Evolutionary conservation across 2,888 invertebrate species (phyloP).

Genomic region (Chaetogeoica ovagalla): DNA sequence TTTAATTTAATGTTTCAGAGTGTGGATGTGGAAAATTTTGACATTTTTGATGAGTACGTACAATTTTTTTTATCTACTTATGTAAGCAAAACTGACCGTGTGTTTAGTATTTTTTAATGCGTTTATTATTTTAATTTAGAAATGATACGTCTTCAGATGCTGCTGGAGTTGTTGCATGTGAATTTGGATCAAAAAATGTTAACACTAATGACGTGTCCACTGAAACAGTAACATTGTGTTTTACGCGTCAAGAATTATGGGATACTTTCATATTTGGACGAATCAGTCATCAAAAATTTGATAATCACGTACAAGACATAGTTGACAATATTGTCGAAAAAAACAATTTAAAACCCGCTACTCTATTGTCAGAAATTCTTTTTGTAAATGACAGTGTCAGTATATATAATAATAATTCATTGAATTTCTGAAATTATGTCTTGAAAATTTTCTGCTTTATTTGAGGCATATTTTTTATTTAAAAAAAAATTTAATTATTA

Average conservation of each 20-base stretch:
- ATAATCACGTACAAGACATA: constrained; percentile 4
- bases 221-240: background rate
- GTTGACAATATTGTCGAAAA: constrained; percentile 25
- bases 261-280: constrained; percentile 27
- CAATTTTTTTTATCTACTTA: background rate
- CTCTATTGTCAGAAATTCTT: background rate
- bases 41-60: constrained; percentile 29
- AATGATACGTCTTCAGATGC: background rate
- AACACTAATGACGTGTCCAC: background rate
- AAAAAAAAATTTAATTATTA: too few species aligned
- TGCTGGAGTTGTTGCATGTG: constrained; percentile 23
- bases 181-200: constrained; percentile 29
- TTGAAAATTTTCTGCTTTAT: too few species aligned
- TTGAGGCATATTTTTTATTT: too few species aligned
- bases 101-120: background rate
- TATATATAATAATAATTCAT: background rate
- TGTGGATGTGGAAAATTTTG: background rate
- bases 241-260: constrained; percentile 22
- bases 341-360: constrained; percentile 8
- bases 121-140: constrained; percentile 12
- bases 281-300: constrained; percentile 17
- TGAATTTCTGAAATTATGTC: background rate
- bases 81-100: too few species aligned
- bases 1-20: constrained; percentile 34
- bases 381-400: constrained; percentile 5